phyloP scores from a whole-genome alignment of 2,888 invertebrate genomes.

The Chrysodeixis includens region DNA sequence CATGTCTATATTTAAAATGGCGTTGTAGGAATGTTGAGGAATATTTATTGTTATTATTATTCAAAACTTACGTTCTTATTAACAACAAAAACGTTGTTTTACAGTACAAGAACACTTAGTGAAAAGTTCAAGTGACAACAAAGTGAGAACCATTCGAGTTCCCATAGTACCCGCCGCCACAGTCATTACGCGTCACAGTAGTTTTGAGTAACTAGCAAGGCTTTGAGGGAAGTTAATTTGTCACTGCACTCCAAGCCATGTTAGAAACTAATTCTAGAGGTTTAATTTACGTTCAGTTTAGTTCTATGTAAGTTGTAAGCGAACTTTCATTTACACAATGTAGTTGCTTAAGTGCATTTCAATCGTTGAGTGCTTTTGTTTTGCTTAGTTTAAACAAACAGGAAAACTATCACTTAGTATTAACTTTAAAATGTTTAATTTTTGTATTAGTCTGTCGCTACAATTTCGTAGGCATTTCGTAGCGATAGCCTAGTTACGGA shows the following conservation, averaged over 20 bases:
- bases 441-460: not conserved
- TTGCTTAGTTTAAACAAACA: not conserved
- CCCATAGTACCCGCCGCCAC: slow-evolving; percentile 7
- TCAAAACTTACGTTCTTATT: no score
- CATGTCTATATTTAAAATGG: no score
- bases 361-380: not conserved
- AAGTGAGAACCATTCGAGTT: slow-evolving; percentile 14
- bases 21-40: no score
- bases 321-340: not conserved
- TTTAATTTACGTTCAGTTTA: not conserved
- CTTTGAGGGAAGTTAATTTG: slow-evolving; percentile 26
- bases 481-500: not conserved
- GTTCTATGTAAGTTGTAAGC: not conserved
- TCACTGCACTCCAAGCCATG: slow-evolving; percentile 10
- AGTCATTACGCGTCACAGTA: not conserved
- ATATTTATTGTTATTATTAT: no score
- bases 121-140: slow-evolving; percentile 6
- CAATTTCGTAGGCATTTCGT: not conserved
- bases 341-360: not conserved
- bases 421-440: not conserved
- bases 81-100: no score
- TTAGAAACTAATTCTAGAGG: not conserved
- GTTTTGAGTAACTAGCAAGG: slow-evolving; percentile 14
- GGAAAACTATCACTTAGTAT: not conserved
- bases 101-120: no score